Conservation (phyloP, 2,888 invertebrate species). For the Gonocerus acuteangulatus region DNA sequence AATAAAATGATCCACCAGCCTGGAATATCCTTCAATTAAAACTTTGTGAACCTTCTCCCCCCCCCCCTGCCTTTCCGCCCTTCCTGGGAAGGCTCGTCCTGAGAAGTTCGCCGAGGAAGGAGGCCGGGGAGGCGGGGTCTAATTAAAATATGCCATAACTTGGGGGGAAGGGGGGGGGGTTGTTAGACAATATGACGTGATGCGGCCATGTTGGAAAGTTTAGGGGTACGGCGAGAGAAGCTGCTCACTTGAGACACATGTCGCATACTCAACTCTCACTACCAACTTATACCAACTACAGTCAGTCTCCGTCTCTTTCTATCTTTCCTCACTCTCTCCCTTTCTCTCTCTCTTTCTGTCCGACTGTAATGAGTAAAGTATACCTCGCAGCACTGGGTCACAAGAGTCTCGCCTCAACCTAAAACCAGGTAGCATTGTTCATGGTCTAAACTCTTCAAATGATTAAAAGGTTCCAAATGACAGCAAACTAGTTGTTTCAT, state of each 20-base stretch:
- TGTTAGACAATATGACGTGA: constrained; percentile 36
- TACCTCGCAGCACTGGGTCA: no score
- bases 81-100: not conserved
- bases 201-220: constrained; percentile 33
- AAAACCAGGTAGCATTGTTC: no score
- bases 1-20: constrained; percentile 38
- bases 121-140: constrained; percentile 7
- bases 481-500: no score
- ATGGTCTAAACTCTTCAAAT: no score
- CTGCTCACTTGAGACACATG: constrained; percentile 32
- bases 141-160: constrained; percentile 38
- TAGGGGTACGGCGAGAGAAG: not conserved
- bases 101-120: constrained; percentile 19
- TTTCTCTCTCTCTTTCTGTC: no score
- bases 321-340: not conserved
- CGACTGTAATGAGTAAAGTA: no score
- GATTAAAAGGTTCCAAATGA: no score
- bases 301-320: not conserved
- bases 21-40: constrained; percentile 39
- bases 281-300: constrained; percentile 3
- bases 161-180: constrained; percentile 33
- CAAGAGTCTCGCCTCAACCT: no score
- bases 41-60: constrained; percentile 32
- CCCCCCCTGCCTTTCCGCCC: constrained; percentile 18
- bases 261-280: constrained; percentile 26